Conservation (phyloP, 2,113 vertebrate genomes). For the Apodemus speciosus region DNA sequence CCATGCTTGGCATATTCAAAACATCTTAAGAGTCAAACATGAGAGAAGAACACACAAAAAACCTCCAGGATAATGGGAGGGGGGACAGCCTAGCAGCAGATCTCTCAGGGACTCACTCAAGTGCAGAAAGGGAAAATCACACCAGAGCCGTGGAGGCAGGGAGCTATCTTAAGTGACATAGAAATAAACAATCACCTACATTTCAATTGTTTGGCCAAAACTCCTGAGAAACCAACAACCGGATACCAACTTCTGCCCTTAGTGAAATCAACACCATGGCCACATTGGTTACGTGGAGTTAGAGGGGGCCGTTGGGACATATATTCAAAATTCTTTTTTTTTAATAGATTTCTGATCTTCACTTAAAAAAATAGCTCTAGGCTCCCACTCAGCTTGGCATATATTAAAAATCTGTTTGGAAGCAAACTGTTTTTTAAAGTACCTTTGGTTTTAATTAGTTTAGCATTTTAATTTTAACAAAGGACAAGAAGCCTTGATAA, state of each 20-base stretch:
- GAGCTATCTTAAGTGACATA: background rate
- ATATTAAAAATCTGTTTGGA: slow-evolving; percentile 76
- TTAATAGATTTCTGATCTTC: slow-evolving; percentile 47
- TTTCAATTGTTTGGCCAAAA: background rate
- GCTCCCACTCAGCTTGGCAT: slow-evolving; percentile 50
- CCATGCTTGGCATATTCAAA: background rate
- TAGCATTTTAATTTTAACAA: slow-evolving; percentile 78
- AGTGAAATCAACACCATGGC: background rate
- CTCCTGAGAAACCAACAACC: background rate
- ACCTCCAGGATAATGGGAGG: background rate
- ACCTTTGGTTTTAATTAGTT: slow-evolving; percentile 78
- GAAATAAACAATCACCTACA: background rate
- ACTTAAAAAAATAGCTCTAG: slow-evolving; percentile 23
- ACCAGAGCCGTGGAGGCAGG: fast-evolving
- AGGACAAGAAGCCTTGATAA: slow-evolving; percentile 60
- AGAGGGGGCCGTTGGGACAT: background rate
- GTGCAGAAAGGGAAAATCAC: fast-evolving
- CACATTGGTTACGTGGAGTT: background rate
- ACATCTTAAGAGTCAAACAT: background rate
- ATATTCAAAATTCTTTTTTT: slow-evolving; percentile 36
- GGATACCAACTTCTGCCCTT: background rate
- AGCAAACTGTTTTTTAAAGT: slow-evolving; percentile 72
- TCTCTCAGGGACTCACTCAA: fast-evolving
- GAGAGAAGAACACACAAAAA: background rate
- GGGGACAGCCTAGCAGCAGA: fast-evolving